Evolutionary conservation across 2,888 invertebrate genomes (phyloP).

Genomic region (Capitulum mitella): DNA sequence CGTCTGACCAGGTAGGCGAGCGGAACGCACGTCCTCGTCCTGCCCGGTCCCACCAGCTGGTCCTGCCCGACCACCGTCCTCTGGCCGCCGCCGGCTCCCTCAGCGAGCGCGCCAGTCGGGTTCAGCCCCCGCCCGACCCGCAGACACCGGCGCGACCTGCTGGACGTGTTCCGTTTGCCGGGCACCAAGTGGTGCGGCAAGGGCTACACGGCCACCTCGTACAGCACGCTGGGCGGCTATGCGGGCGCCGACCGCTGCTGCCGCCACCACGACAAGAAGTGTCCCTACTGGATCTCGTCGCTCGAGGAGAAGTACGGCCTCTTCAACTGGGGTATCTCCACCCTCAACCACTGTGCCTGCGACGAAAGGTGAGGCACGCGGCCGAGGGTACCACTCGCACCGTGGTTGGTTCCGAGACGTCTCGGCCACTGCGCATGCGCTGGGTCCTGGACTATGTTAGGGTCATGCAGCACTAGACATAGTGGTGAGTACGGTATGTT

Average conservation of each 20-base stretch:
- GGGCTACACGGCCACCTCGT: slow-evolving; percentile 70
- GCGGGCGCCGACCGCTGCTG: slow-evolving; percentile 76
- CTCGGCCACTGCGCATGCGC: no score
- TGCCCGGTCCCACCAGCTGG: neutral
- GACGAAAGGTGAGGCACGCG: slow-evolving; percentile 89
- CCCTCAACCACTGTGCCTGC: slow-evolving; percentile 84
- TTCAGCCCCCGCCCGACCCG: slow-evolving; percentile 32
- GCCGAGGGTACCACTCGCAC: no score
- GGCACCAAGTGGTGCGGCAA: slow-evolving; percentile 77
- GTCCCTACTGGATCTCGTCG: slow-evolving; percentile 74
- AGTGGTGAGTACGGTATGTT: no score
- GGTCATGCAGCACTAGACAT: no score
- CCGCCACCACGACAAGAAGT: slow-evolving; percentile 71
- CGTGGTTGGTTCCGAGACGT: no score
- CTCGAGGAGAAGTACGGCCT: slow-evolving; percentile 75
- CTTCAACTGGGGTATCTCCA: slow-evolving; percentile 83
- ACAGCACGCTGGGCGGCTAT: slow-evolving; percentile 75
- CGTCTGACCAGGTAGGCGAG: neutral
- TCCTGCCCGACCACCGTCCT: neutral
- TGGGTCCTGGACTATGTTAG: no score
- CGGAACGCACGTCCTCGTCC: neutral
- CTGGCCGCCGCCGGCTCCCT: neutral
- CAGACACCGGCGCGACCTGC: slow-evolving; percentile 32
- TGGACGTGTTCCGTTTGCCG: slow-evolving; percentile 35
- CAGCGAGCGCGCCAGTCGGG: neutral